These are phyloP conservation scores for Linepithema humile DNA, from an alignment of 1,140 invertebrate genomes.

Conservation along the genomic window DNA sequence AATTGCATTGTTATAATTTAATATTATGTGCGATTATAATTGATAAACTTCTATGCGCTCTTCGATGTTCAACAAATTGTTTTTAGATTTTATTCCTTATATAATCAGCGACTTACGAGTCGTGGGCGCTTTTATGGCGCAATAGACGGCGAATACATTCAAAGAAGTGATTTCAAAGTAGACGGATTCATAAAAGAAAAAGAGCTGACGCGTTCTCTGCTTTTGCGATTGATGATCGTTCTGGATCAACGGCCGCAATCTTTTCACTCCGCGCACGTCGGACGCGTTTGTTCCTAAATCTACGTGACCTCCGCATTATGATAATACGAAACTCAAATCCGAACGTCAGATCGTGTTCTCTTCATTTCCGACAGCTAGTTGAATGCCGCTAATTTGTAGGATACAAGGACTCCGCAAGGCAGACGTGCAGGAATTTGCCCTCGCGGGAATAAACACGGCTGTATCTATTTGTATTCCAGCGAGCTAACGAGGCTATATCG, in stretches of 20 bases:
- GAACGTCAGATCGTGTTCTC: slow-evolving; percentile 12
- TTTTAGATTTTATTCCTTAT: too few species aligned
- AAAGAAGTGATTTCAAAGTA: too few species aligned
- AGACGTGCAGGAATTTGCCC: slow-evolving; percentile 38
- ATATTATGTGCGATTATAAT: background rate
- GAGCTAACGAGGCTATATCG: background rate
- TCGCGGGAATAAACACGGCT: background rate
- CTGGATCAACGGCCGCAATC: slow-evolving; percentile 8
- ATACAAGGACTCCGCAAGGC: slow-evolving; percentile 33
- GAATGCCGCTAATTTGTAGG: background rate
- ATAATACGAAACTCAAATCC: slow-evolving; percentile 60
- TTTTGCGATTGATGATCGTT: background rate
- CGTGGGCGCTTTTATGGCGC: too few species aligned
- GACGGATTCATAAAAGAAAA: too few species aligned
- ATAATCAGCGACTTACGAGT: too few species aligned
- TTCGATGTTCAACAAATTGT: too few species aligned
- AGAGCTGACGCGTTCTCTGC: too few species aligned
- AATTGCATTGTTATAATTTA: too few species aligned
- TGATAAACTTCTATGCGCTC: too few species aligned
- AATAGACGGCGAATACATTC: too few species aligned
- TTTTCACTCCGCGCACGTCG: background rate
- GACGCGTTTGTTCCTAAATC: background rate
- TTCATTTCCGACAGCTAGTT: slow-evolving; percentile 62
- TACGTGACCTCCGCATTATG: slow-evolving; percentile 62
- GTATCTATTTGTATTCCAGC: background rate